Conservation (phyloP, 92 coral and sea anemone genomes). For the Pocillopora grandis region DNA sequence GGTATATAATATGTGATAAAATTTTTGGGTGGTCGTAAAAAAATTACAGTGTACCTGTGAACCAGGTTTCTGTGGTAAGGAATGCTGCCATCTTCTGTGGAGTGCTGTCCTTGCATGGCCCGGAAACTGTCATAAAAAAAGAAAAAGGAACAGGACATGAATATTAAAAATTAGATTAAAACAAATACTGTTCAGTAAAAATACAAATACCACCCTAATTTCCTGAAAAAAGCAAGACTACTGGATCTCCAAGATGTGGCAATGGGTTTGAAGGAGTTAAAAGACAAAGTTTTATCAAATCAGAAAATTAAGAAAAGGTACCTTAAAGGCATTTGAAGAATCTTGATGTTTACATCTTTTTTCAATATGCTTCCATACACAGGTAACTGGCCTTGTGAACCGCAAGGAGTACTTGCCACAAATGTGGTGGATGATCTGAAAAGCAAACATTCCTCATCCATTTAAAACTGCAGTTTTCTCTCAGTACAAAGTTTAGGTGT, state of each 20-base stretch:
- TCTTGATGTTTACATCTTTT: constrained; percentile 3
- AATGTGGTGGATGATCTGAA: constrained; percentile 12
- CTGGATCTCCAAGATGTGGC: no score
- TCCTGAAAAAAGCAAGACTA: no score
- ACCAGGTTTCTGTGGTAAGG: constrained; percentile 17
- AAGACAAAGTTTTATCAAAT: no score
- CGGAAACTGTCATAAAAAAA: not conserved
- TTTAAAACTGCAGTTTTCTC: not conserved
- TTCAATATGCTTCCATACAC: not conserved
- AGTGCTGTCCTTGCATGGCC: not conserved
- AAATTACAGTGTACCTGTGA: constrained; percentile 9
- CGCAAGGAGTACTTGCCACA: not conserved
- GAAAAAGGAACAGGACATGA: not conserved
- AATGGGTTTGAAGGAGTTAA: no score
- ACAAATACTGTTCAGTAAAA: no score
- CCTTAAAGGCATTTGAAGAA: not conserved
- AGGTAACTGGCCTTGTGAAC: not conserved
- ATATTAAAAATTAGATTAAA: no score
- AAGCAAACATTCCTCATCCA: not conserved
- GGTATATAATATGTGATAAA: no score
- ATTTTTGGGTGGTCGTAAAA: not conserved
- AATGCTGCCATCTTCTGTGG: constrained; percentile 30
- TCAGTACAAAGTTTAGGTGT: not conserved
- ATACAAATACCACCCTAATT: not conserved
- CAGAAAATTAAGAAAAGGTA: not conserved